A percentile compares a stretch with the other conserved stretches of the same genome.
Conservation (phyloP, 2,113 vertebrate genomes). For the Nannobrachium achirus region DNA sequence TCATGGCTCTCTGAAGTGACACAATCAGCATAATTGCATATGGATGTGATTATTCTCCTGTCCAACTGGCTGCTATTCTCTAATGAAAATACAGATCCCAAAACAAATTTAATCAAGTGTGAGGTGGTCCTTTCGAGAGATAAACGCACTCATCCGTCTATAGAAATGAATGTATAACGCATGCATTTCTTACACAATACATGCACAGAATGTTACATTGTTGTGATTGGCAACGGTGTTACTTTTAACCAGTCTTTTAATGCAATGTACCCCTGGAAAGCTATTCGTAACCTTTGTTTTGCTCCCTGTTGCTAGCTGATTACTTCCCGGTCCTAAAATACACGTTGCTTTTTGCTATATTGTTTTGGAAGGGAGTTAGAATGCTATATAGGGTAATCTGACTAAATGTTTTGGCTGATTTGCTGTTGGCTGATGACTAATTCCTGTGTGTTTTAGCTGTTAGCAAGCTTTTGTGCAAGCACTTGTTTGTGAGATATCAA, state of each 20-base stretch:
- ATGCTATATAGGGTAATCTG: slow-evolving; percentile 50
- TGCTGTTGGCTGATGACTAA: too few species aligned
- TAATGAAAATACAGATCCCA: slow-evolving; percentile 54
- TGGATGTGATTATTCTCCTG: slow-evolving; percentile 53
- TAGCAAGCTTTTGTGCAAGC: slow-evolving; percentile 36
- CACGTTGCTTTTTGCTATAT: slow-evolving; percentile 35
- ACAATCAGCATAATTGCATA: slow-evolving; percentile 63
- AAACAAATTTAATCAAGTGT: slow-evolving; percentile 44
- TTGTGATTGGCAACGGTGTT: slow-evolving; percentile 16
- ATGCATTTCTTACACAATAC: too few species aligned
- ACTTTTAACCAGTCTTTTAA: slow-evolving; percentile 49
- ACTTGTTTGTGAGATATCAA: slow-evolving; percentile 21
- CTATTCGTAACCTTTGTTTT: too few species aligned
- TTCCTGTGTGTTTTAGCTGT: slow-evolving; percentile 26
- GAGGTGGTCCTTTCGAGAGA: slow-evolving; percentile 23
- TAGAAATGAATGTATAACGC: slow-evolving; percentile 23
- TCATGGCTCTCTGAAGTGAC: slow-evolving; percentile 51
- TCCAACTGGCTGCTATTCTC: slow-evolving; percentile 12
- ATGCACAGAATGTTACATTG: background rate
- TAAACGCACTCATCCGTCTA: slow-evolving; percentile 28
- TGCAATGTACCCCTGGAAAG: slow-evolving; percentile 49
- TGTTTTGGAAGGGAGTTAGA: slow-evolving; percentile 27
- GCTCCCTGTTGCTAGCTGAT: slow-evolving; percentile 33
- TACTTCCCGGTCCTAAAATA: slow-evolving; percentile 46
- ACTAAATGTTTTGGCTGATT: slow-evolving; percentile 42